A percentile compares a stretch with the other conserved stretches of the same genome.
Evolutionary conservation across 2,113 vertebrate genomes (phyloP).

Genomic region (Oryzias woworae): DNA sequence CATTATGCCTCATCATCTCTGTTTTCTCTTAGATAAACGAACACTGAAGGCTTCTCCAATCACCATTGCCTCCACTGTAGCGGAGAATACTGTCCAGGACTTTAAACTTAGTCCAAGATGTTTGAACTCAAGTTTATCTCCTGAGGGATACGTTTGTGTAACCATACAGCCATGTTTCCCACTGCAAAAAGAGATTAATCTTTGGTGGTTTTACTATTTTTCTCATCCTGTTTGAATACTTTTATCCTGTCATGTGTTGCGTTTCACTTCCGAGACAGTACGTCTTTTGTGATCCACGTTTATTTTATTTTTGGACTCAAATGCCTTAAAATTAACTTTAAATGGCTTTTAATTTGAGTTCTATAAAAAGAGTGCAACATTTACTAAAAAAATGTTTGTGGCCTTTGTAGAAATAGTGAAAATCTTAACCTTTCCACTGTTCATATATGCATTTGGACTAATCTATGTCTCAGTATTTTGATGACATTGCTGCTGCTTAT

Average conservation of each 20-base stretch:
- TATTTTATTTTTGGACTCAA: conserved; percentile 48
- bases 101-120: too few relatives aligned
- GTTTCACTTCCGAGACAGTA: too few relatives aligned
- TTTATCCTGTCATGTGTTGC: not conserved
- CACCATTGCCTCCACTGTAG: too few relatives aligned
- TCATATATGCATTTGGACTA: too few relatives aligned
- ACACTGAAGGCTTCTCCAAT: too few relatives aligned
- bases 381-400: conserved; percentile 52
- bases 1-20: too few relatives aligned
- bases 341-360: conserved; percentile 46
- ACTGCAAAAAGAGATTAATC: conserved; percentile 24
- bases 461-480: conserved; percentile 26
- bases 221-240: conserved; percentile 16
- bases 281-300: conserved; percentile 52
- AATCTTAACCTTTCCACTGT: too few relatives aligned
- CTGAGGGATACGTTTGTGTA: conserved; percentile 10
- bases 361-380: conserved; percentile 14
- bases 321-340: conserved; percentile 60
- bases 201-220: conserved; percentile 52
- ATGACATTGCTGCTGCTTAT: conserved; percentile 36
- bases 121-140: too few relatives aligned
- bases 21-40: too few relatives aligned
- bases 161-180: conserved; percentile 21
- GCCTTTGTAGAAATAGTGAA: not conserved
- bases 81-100: too few relatives aligned